These are phyloP conservation scores for Larimichthys crocea DNA, from an alignment of 2,113 vertebrate genomes.

Conservation along the genomic window DNA sequence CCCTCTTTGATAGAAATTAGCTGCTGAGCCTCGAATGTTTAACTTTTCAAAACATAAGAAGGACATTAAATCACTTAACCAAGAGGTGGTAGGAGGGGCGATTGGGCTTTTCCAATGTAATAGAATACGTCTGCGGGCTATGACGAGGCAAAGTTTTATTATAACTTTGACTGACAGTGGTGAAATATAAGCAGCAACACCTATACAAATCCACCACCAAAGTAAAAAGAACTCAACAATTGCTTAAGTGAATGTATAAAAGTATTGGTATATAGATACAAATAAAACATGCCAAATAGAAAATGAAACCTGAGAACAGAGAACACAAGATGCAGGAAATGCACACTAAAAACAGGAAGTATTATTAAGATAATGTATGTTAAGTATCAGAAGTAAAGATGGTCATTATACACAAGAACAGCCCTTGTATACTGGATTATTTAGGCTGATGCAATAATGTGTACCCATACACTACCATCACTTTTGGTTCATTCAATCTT, in stretches of 20 bases:
- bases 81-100: too few relatives aligned
- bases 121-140: too few relatives aligned
- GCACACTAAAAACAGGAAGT: neutral
- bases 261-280: neutral
- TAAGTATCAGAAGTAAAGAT: neutral
- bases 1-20: too few relatives aligned
- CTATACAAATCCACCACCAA: neutral
- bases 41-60: too few relatives aligned
- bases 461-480: neutral
- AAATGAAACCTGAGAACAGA: neutral
- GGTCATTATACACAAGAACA: neutral
- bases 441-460: conserved; percentile 1
- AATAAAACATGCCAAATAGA: neutral
- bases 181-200: neutral
- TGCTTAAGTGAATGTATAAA: neutral
- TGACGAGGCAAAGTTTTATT: too few relatives aligned
- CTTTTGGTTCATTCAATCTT: neutral
- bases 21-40: too few relatives aligned
- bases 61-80: too few relatives aligned
- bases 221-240: too few relatives aligned
- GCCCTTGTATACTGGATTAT: too few relatives aligned
- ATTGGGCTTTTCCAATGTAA: too few relatives aligned
- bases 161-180: neutral
- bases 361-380: neutral
- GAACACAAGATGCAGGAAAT: neutral